Evolutionary conservation across 2,113 vertebrate genomes (phyloP).

Genomic region (Python bivittatus): DNA sequence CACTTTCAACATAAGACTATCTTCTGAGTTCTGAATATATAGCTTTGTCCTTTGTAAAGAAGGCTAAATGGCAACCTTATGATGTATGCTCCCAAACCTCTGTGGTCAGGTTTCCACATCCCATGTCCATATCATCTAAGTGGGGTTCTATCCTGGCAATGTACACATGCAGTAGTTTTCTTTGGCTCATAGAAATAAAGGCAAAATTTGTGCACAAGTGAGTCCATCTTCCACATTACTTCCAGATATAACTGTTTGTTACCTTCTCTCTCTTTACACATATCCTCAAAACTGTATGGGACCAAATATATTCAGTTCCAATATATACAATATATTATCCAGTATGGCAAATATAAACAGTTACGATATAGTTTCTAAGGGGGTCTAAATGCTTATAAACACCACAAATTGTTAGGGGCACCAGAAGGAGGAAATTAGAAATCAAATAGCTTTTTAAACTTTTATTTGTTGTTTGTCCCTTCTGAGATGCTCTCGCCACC

Average conservation of each 20-base stretch:
- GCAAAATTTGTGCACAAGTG: fast-evolving
- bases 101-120: background rate
- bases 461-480: background rate
- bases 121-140: background rate
- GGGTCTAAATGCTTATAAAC: background rate
- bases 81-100: background rate
- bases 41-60: no score
- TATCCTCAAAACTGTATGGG: background rate
- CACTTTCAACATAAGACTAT: background rate
- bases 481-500: background rate
- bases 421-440: background rate
- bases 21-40: background rate
- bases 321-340: background rate
- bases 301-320: background rate
- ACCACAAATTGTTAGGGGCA: no score
- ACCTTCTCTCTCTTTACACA: fast-evolving
- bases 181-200: background rate
- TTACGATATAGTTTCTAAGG: no score
- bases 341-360: no score
- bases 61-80: background rate
- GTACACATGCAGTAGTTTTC: background rate
- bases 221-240: background rate
- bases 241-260: background rate
- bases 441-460: background rate
- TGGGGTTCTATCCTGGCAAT: background rate